A percentile compares a stretch with the other conserved stretches of the same genome.
These are phyloP conservation scores for Phylloscopus whistleri DNA, from an alignment of 2,113 vertebrate genomes.

Conservation along the genomic window DNA sequence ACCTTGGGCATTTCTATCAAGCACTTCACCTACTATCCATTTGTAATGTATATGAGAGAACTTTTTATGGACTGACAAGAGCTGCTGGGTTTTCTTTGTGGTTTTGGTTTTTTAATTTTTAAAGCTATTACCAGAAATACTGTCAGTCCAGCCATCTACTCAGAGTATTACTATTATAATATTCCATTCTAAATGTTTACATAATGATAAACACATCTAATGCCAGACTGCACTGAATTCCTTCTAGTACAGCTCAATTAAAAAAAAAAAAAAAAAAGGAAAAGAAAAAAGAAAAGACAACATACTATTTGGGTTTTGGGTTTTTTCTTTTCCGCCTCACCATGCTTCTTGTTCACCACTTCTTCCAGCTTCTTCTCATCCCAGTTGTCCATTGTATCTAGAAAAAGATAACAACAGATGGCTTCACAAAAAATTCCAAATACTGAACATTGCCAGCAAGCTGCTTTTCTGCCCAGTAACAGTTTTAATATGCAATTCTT, in stretches of 20 bases:
- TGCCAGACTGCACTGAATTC: background rate
- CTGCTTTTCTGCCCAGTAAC: background rate
- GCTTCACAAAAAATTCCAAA: background rate
- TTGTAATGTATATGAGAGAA: background rate
- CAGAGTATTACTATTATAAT: background rate
- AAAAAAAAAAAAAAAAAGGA: constrained; percentile 27
- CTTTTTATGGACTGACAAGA: background rate
- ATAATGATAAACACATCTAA: background rate
- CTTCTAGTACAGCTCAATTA: constrained; percentile 18
- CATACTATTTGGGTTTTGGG: constrained; percentile 96
- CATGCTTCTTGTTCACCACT: constrained; percentile 96
- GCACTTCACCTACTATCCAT: background rate
- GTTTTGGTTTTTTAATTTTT: background rate
- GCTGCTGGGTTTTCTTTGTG: background rate
- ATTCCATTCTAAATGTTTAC: background rate
- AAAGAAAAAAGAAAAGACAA: constrained; percentile 28
- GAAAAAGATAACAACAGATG: background rate
- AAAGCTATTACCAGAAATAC: background rate
- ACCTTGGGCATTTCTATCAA: background rate
- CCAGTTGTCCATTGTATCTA: constrained; percentile 99
- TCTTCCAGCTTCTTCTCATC: constrained; percentile 98
- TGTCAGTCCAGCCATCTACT: background rate
- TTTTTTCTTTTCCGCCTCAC: constrained; percentile 97
- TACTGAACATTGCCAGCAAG: background rate
- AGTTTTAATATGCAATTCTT: background rate